Evolutionary conservation across 1,140 invertebrate species (phyloP), one percentile per base, ranked within the genome.

Genomic region (Psix sp.): DNA sequence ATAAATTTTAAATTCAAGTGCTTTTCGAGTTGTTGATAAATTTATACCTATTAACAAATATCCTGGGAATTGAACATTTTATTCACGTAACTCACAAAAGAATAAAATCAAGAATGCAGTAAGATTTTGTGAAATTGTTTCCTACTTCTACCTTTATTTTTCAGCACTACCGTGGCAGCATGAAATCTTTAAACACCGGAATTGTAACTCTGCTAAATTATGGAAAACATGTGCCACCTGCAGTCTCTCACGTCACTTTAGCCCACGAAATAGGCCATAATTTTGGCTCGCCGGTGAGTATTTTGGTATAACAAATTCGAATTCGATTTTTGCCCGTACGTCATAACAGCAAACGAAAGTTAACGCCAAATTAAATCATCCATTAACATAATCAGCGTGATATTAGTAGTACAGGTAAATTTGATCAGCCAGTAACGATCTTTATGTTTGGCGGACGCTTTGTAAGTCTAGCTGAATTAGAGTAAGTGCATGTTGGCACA

Each of bases 251-350:
- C 86, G 95, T 99, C 39, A 99, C 98, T 6, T 90, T 99, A 59
- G 98, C 98, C 11, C 98, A 99, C 86, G 98, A 99, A 90, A 98
- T 99, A 80, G 98, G 98, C 26, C 98, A 99, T 86, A 99, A 99
- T 88, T 99, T 99, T 85, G 98, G 98, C 57, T 98, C 97, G 14
- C 96, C 96, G 77, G 95, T 96, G 88, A 90, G 89, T 88, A 33
- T 36, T 38, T 42, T 35, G 35, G 14, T 38, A 5, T 14, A 14
- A 14, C 3, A 15, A 5, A 38, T 38, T 14, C 13, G 5, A 38
- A 38, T 14, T 33, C 31, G n/a, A 3, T 6, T 33, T 11, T 33
- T n/a, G n/a, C 3, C 11, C 10, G n/a, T 33, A 33, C 3, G n/a
- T n/a, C n/a, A 3, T 33, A n/a, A n/a, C n/a, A 11, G 4, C 10